Conservation (phyloP, 2,113 vertebrate genomes). For the Euleptes europaea region DNA sequence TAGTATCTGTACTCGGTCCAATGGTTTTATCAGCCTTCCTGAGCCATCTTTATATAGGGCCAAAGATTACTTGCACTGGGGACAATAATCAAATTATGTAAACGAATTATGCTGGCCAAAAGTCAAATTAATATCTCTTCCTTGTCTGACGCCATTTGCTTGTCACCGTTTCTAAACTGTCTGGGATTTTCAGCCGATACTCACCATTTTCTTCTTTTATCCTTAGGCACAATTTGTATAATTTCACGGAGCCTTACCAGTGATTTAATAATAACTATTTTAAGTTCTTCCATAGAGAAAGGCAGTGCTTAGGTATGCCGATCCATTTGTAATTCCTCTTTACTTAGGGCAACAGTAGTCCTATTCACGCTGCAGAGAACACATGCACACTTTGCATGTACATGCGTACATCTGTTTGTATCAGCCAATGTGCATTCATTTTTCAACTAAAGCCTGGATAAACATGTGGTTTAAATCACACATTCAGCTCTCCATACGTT, state of each 20-base stretch:
- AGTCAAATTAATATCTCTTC: neutral
- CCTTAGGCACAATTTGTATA: neutral
- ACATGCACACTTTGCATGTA: no score
- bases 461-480: no score
- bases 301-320: no score
- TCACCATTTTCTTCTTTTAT: neutral
- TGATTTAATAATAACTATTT: neutral
- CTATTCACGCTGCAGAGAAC: no score
- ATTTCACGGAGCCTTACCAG: neutral
- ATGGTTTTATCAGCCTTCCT: neutral
- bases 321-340: neutral
- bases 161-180: constrained; percentile 7
- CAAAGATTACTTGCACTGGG: neutral
- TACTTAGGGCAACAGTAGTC: neutral
- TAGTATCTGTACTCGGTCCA: neutral
- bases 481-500: no score
- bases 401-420: no score
- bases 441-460: no score
- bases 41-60: neutral
- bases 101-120: constrained; percentile 5
- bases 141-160: neutral
- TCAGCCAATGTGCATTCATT: no score
- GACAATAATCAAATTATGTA: constrained; percentile 9
- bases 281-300: no score
- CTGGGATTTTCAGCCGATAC: neutral